Evolutionary conservation across 2,113 vertebrate genomes (phyloP), one percentile per base, ranked within the genome.

Genomic region (Neopipo cinnamomea): DNA sequence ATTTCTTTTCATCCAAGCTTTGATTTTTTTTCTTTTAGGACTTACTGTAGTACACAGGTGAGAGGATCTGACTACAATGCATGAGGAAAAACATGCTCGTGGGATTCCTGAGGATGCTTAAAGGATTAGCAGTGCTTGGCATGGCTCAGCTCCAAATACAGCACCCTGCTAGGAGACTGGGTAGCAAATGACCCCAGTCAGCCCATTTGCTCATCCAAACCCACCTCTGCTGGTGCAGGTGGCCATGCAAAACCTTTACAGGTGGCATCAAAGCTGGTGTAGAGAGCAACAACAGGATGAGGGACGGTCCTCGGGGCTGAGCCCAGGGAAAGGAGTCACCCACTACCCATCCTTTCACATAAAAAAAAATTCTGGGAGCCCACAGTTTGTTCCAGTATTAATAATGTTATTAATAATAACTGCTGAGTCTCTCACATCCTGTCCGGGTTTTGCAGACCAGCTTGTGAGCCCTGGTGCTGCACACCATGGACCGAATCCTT

Each of bases 281-380:
- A 37, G 52, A 47, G 12, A 72, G 23, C 15, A 85, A 39, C 0
- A 0, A 31, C 0, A 0, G 17, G 52, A 61, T 7, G n/a, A 41
- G 15, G 37, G 33, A 55, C 11, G 12, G 33, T 21, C 49, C 58
- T 35, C 0, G 0, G 9, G 55, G 28, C 13, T 59, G 41, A 61
- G 25, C 25, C 15, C 21, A 14, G 19, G 16, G 27, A 56, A 35
- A 1, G 66, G 25, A 82, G n/a, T 53, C 30, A 62, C 12, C 33
- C 50, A 33, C 37, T 39, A 12, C 21, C 25, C 42, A 8, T 39
- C 16, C 5, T 35, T 73, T 39, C 19, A 41, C 25, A 37, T 4
- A 24, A 24, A 62, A 8, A 7, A 24, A 39, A 44, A 44, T 37
- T 30, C n/a, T 46, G 74, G 30, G 33, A 90, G 16, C 24, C 12